phyloP scores from a whole-genome alignment of 2,797 vertebrate species.

The Rhinella marina region DNA sequence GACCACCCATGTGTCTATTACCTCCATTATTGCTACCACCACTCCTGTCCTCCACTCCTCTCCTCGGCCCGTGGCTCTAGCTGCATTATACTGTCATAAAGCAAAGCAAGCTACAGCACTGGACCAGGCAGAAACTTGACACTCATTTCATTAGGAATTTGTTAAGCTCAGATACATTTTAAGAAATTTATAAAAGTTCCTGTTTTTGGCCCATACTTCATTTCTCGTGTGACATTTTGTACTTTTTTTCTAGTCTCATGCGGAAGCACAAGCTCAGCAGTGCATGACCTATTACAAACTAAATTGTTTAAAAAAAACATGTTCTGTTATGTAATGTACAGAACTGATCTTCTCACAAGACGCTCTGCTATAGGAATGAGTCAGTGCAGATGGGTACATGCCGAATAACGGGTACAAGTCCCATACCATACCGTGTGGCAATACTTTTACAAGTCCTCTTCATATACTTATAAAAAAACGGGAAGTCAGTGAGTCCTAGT shows the following conservation, averaged over 20 bases:
- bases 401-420: not conserved
- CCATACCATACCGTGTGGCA: not conserved
- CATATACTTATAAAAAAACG: not conserved
- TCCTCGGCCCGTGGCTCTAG: not conserved
- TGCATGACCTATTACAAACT: constrained; percentile 1
- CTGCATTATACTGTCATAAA: not conserved
- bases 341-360: not conserved
- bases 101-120: not conserved
- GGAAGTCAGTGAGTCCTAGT: not conserved
- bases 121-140: not conserved
- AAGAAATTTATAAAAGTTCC: constrained; percentile 10
- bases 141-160: constrained; percentile 7
- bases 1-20: no score
- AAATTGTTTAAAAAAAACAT: not conserved
- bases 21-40: no score
- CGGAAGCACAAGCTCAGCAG: not conserved
- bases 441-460: not conserved
- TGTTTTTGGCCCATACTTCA: not conserved
- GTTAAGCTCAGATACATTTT: constrained; percentile 15
- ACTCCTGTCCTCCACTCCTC: no score
- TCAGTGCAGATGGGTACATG: not conserved
- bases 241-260: constrained; percentile 2
- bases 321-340: not conserved
- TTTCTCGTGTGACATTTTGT: not conserved
- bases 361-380: not conserved